Conservation (phyloP, 2,888 invertebrate genomes). For the Leucoptera coffeella region DNA sequence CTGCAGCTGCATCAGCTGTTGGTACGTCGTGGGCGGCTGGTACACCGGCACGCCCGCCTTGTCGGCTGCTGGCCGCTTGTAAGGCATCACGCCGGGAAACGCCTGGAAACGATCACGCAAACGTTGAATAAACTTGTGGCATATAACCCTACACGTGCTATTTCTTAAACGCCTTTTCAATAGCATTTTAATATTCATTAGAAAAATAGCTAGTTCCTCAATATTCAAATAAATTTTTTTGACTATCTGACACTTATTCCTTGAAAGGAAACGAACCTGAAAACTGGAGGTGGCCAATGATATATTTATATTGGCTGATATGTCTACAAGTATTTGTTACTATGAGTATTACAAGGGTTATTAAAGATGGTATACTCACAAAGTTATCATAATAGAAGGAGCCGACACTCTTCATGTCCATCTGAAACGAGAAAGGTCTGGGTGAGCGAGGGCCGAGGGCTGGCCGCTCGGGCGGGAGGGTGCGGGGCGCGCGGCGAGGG, state of each 20-base stretch:
- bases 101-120: slow-evolving; percentile 57
- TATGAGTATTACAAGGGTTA: too few relatives aligned
- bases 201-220: too few relatives aligned
- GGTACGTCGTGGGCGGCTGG: slow-evolving; percentile 89
- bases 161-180: too few relatives aligned
- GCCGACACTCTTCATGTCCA: slow-evolving; percentile 94
- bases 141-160: too few relatives aligned
- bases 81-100: slow-evolving; percentile 93
- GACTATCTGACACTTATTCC: too few relatives aligned
- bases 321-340: too few relatives aligned
- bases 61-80: slow-evolving; percentile 93
- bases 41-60: slow-evolving; percentile 95
- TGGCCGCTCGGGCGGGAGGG: slow-evolving; percentile 21
- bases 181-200: too few relatives aligned
- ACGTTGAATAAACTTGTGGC: too few relatives aligned
- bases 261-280: too few relatives aligned
- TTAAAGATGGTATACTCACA: slow-evolving; percentile 89
- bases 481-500: slow-evolving; percentile 12
- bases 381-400: slow-evolving; percentile 95
- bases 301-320: too few relatives aligned
- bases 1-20: slow-evolving; percentile 91
- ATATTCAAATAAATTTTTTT: too few relatives aligned
- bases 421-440: slow-evolving; percentile 66
- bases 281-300: too few relatives aligned
- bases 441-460: slow-evolving; percentile 21